These are phyloP conservation scores for Stigmatopora argus DNA, from an alignment of 2,113 vertebrate species.

Conservation along the genomic window DNA sequence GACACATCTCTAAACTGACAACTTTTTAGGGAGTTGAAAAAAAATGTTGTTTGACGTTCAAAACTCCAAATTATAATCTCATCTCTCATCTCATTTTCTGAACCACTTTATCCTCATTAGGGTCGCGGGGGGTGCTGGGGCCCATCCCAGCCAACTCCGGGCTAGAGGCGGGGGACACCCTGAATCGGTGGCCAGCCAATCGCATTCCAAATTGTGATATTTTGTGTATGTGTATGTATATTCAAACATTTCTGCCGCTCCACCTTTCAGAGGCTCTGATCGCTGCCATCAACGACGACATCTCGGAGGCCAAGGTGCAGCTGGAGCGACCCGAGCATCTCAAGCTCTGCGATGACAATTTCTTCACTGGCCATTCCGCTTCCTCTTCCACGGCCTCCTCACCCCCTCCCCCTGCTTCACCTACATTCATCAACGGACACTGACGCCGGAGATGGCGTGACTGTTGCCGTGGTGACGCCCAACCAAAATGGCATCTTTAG, in stretches of 20 bases:
- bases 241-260: background rate
- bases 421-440: slow-evolving; percentile 77
- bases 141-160: too few species aligned
- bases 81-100: too few species aligned
- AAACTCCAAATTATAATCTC: too few species aligned
- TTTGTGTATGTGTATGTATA: too few species aligned
- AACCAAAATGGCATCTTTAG: background rate
- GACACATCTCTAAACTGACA: too few species aligned
- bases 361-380: slow-evolving; percentile 71
- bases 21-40: too few species aligned
- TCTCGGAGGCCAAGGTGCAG: slow-evolving; percentile 82
- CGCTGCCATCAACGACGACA: slow-evolving; percentile 83
- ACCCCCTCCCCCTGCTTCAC: slow-evolving; percentile 36
- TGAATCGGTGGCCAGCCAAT: too few species aligned
- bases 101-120: too few species aligned
- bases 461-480: slow-evolving; percentile 23
- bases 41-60: too few species aligned
- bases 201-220: too few species aligned
- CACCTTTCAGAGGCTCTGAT: slow-evolving; percentile 82
- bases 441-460: slow-evolving; percentile 46
- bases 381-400: background rate
- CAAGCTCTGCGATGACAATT: slow-evolving; percentile 83
- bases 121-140: too few species aligned
- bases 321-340: slow-evolving; percentile 85
- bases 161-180: too few species aligned